Conservation (phyloP, 2,888 invertebrate genomes). For the Apamea anceps region DNA sequence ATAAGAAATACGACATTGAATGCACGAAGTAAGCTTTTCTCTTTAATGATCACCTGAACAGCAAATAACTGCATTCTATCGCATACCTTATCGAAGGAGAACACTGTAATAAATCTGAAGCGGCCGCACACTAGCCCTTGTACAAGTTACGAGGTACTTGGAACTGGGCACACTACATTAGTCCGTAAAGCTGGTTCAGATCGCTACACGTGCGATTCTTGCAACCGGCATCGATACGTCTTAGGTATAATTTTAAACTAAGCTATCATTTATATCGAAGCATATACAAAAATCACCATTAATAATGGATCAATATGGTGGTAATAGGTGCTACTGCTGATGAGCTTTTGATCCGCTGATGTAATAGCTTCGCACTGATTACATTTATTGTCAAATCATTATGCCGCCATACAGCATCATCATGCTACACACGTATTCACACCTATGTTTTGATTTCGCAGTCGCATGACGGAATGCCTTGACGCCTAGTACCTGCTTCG, state of each 20-base stretch:
- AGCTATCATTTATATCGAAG: not conserved
- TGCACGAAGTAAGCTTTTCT: not conserved
- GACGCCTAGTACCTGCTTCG: conserved; percentile 1
- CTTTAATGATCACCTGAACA: conserved; percentile 15
- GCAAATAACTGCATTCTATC: conserved; percentile 42
- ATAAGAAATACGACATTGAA: not conserved
- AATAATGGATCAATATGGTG: not conserved
- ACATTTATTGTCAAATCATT: not conserved
- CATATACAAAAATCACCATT: not conserved
- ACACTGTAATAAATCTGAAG: conserved; percentile 35
- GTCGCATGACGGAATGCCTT: conserved; percentile 23
- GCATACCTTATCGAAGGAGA: conserved; percentile 24
- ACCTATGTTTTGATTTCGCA: conserved; percentile 27
- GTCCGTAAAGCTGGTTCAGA: conserved; percentile 32
- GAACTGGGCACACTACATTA: conserved; percentile 21
- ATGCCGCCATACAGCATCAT: not conserved
- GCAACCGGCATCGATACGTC: not conserved
- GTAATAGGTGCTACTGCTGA: not conserved
- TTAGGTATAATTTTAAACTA: not conserved
- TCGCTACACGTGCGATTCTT: not conserved
- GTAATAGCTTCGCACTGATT: not conserved
- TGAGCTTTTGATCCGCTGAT: not conserved
- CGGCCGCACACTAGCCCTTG: conserved; percentile 33
- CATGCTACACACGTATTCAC: conserved; percentile 5
- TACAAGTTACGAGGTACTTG: conserved; percentile 47